A percentile compares a stretch with the other conserved stretches of the same genome.
Conservation (phyloP, 2,113 vertebrate species). For the Amblyopsis rosae region DNA sequence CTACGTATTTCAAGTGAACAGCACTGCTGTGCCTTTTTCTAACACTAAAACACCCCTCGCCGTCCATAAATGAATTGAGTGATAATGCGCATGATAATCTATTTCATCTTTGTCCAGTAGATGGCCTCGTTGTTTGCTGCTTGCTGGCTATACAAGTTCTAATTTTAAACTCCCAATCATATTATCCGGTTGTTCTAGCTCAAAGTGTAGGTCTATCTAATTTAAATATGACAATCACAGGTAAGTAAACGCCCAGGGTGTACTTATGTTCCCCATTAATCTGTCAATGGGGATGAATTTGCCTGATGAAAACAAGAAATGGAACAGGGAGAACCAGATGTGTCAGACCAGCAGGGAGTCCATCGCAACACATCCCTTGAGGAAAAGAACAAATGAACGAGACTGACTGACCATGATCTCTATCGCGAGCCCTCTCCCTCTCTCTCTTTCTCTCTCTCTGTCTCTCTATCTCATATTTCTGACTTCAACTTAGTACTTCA, state of each 20-base stretch:
- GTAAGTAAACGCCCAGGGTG: background rate
- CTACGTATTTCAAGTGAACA: constrained; percentile 17
- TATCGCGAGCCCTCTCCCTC: too few species aligned
- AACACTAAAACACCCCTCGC: background rate
- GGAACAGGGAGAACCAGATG: too few species aligned
- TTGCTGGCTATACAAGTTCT: constrained; percentile 40
- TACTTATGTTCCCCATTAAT: too few species aligned
- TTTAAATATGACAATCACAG: constrained; percentile 11
- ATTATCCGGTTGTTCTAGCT: constrained; percentile 17
- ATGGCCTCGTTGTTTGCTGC: constrained; percentile 64
- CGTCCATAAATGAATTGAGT: constrained; percentile 21
- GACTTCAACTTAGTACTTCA: too few species aligned
- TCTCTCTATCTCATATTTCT: too few species aligned
- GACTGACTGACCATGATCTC: too few species aligned
- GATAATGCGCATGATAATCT: constrained; percentile 13
- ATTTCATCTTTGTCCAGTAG: constrained; percentile 53
- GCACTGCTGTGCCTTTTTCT: background rate
- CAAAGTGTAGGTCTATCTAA: background rate
- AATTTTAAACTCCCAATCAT: constrained; percentile 34
- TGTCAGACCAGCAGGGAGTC: too few species aligned
- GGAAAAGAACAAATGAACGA: too few species aligned
- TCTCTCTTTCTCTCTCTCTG: too few species aligned
- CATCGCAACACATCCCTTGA: too few species aligned
- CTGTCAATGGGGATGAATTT: too few species aligned
- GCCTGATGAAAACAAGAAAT: too few species aligned